Base-by-base conservation (phyloP, 1,140 invertebrate species). In the Plectrocnemia conspersa region DNA sequence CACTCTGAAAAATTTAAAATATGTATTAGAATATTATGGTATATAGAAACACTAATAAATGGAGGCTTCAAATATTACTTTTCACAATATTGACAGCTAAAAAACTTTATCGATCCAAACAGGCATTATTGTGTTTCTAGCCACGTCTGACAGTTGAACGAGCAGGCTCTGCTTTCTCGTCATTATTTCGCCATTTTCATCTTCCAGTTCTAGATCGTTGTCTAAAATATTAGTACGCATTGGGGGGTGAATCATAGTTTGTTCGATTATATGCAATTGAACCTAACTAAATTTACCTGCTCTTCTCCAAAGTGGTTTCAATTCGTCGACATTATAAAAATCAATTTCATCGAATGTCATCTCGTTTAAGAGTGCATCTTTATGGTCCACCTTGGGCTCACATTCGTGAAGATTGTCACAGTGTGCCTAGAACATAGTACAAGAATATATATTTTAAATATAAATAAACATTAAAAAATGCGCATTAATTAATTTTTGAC, bases 51-150 rank as follows among this genome's bases (percentile, higher is more conserved):
- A 41, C 9, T 4, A 5, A 47, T 22, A 4, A 33, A 33, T 50
- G 16, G 18, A 21, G 13, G n/a, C n/a, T n/a, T n/a, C n/a, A 6
- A 38, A 11, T 24, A 19, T 24, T 3, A 50, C 47, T 50, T 50
- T 50, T 50, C 47, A 38, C 47, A 50, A 50, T 50, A 50, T 38
- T 50, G 47, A 16, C 47, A 50, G 19, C 33, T 24, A 15, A 19
- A n/a, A 50, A 1, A 50, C 47, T 38, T 50, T 50, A 32, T 50
- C 47, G 33, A 50, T 50, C 47, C 47, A 50, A 2, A 50, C 47
- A 2, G 47, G 33, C 15, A 35, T 25, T 2, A 38, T 38, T n/a
- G 47, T 33, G 13, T 38, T 50, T 16, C 47, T 38, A 1, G 47
- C 47, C 13, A 38, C 21, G 18, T 50, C 47, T 16, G 33, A 38